Evolutionary conservation across 2,113 vertebrate species (phyloP), one percentile per base, ranked within the genome.

Genomic region (Mastomys natalensis): DNA sequence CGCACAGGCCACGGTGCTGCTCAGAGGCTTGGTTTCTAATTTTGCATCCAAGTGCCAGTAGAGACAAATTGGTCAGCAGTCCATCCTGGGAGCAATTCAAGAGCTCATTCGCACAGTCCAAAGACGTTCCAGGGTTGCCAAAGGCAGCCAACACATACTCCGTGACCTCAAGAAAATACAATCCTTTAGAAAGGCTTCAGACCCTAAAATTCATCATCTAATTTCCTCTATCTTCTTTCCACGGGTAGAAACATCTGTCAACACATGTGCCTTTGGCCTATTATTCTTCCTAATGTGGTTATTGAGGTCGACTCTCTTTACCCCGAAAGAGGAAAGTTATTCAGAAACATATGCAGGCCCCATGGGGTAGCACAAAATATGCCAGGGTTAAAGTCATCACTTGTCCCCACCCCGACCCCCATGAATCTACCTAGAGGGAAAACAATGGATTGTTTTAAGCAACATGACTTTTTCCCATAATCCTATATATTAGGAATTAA

Each of bases 401-500:
- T 87, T 34, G 64, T 19, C 58, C 64, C 15, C 55, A 82, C 29
- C 40, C 45, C 51, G 34, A 64, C 82, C 68, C 58, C 40, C 60
- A 29, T 31, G 66, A 96, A 26, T 90, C 86, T 64, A 89, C 88
- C 92, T 95, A 97, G 66, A 94, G 64, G 81, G 62, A 89, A 96
- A 97, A 92, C 60, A 55, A 88, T 64, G 73, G 81, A 81, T 91
- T 93, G 40, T 85, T 92, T 97, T 91, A 95, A 94, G 92, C 72
- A 93, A 93, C 43, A 70, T n/a, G 15, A 51, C 40, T 96, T 80
- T 95, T 94, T 40, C 89, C 88, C 70, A 97, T 89, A 97, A 96
- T 97, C 92, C 93, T 95, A 76, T 95, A 78, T 93, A 95, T 95
- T 95, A 93, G 87, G 95, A 97, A 97, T 97, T 96, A 88, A 94